These are phyloP conservation scores for Toxotes lorentzi DNA, from an alignment of 2,797 vertebrate genomes.

Conservation along the genomic window DNA sequence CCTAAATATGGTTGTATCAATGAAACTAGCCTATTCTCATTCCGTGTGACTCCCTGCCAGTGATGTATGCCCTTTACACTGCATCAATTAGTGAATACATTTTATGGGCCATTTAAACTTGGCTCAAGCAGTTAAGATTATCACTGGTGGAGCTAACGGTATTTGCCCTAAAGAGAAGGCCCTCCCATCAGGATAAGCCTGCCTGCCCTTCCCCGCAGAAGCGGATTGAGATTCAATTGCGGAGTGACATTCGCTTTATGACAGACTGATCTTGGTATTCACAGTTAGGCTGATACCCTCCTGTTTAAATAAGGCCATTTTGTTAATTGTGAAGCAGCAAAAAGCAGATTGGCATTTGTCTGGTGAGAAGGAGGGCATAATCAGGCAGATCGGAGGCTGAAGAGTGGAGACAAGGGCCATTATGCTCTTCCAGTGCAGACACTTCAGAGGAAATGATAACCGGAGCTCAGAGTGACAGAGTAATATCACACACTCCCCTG, in stretches of 20 bases:
- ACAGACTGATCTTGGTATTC: conserved; percentile 63
- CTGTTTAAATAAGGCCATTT: conserved; percentile 73
- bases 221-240: conserved; percentile 61
- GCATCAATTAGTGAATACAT: conserved; percentile 81
- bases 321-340: conserved; percentile 74
- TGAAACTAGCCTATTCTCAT: conserved; percentile 44
- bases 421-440: conserved; percentile 72
- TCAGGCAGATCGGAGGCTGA: conserved; percentile 76
- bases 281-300: conserved; percentile 50
- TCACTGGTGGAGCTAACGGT: conserved; percentile 65
- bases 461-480: conserved; percentile 71
- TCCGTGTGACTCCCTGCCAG: conserved; percentile 57
- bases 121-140: conserved; percentile 74
- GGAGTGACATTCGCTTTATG: conserved; percentile 69
- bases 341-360: conserved; percentile 72
- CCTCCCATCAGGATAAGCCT: conserved; percentile 63
- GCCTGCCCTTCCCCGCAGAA: conserved; percentile 62
- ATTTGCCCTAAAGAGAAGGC: conserved; percentile 58
- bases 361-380: conserved; percentile 69
- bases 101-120: conserved; percentile 82
- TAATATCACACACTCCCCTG: conserved; percentile 70
- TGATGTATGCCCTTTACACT: conserved; percentile 73
- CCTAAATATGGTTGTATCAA: conserved; percentile 37
- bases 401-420: conserved; percentile 77
- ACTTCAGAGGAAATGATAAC: conserved; percentile 81